Evolutionary conservation across 2,113 vertebrate genomes (phyloP).

Genomic region (Xiphophorus maculatus): DNA sequence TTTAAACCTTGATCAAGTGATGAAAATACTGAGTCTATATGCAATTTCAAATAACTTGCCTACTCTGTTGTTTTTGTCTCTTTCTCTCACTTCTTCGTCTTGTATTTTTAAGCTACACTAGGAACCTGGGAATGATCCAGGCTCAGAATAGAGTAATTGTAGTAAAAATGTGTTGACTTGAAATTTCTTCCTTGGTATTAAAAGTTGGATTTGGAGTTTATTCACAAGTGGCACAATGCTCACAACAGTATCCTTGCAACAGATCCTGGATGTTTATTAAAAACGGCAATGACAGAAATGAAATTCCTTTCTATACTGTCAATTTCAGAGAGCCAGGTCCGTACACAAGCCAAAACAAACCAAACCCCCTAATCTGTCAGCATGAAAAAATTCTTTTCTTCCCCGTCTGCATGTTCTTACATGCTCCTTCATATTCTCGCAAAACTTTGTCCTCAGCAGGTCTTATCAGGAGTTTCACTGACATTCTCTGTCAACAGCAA

Average conservation of each 20-base stretch:
- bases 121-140: background rate
- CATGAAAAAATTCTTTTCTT: constrained; percentile 27
- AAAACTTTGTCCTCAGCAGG: constrained; percentile 26
- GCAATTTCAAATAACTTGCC: background rate
- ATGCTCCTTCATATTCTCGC: constrained; percentile 30
- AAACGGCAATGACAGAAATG: constrained; percentile 25
- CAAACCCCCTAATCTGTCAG: constrained; percentile 18
- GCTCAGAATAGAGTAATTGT: background rate
- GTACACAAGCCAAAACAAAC: constrained; percentile 37
- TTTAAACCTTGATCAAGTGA: background rate
- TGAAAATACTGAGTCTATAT: background rate
- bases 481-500: constrained; percentile 54
- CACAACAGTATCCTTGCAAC: constrained; percentile 53
- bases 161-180: background rate
- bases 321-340: constrained; percentile 13
- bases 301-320: constrained; percentile 34
- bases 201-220: background rate
- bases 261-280: constrained; percentile 24
- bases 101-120: background rate
- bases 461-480: constrained; percentile 45
- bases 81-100: background rate
- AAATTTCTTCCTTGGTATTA: too few species aligned
- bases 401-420: constrained; percentile 24
- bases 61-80: background rate
- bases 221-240: constrained; percentile 2